Evolutionary conservation across 2,888 invertebrate genomes (phyloP), one percentile per base, ranked within the genome.

Genomic region (Punctoribates punctum): DNA sequence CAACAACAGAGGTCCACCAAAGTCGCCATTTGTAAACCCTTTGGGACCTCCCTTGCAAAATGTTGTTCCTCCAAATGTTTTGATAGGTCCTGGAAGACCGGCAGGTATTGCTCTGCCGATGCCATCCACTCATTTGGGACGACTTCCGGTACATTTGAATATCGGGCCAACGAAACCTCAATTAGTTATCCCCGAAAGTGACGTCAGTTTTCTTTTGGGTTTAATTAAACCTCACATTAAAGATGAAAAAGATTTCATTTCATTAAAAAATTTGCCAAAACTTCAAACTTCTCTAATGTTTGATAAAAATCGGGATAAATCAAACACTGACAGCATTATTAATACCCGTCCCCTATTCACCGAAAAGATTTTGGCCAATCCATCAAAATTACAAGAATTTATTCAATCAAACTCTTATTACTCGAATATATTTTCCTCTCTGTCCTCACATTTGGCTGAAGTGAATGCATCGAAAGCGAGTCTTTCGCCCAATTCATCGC

Each of bases 1-100:
- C 20, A 95, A 95, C 82, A 93, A 95, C 82, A 85, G 95, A 77
- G 94, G 94, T 0, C 95, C 94, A 0, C 94, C 94, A 0, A 88
- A 92, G 79, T 91, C 93, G 17, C 29, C 62, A 48, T 73, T 70
- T n/a, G 57, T 75, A 29, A 20, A 20, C 15, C 62, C 60, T n/a
- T 6, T 67, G 13, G 75, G 73, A 38, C 48, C 34, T n/a, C 57
- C 25, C 46, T 42, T 27, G 20, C 57, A 48, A 11, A 25, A 46
- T 27, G n/a, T 48, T 46, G 46, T 75, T 11, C 75, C 75, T 6
- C 72, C 77, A 27, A 70, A 54, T 29, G 60, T 76, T 9, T 29
- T 75, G 20, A 73, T 67, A 29, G 65, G 60, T 17, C 74, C 77
- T 11, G 77, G 73, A 27, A 57, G 62, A 65, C 74, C 62, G 8